Conservation (phyloP, 2,888 invertebrate genomes). For the Gisinianus flammeolus region DNA sequence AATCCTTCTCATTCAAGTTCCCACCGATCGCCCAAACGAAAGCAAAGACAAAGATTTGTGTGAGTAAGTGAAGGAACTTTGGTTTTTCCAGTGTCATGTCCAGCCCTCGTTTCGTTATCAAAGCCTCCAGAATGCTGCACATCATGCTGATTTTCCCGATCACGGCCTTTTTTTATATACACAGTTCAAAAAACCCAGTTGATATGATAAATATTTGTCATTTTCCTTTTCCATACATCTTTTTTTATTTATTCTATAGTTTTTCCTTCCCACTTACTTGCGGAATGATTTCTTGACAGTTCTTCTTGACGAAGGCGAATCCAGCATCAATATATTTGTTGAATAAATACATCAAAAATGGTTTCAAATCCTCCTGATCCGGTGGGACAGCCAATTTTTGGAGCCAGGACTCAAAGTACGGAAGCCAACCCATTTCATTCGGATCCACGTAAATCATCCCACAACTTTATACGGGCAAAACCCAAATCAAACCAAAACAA, state of each 20-base stretch:
- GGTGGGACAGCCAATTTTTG: conserved; percentile 65
- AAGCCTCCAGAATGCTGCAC: conserved; percentile 74
- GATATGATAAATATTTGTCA: neutral
- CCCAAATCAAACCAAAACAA: neutral
- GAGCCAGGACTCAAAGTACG: conserved; percentile 80
- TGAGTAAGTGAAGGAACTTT: conserved; percentile 70
- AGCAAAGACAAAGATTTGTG: conserved; percentile 79
- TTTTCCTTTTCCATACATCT: neutral
- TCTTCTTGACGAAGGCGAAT: conserved; percentile 70
- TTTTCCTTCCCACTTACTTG: conserved; percentile 68
- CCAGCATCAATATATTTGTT: conserved; percentile 71
- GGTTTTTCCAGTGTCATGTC: conserved; percentile 68
- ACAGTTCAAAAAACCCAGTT: neutral
- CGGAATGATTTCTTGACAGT: conserved; percentile 74
- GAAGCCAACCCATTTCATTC: conserved; percentile 79
- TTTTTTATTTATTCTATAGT: neutral
- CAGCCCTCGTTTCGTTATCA: conserved; percentile 70
- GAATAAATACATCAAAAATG: conserved; percentile 73
- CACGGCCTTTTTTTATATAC: conserved; percentile 69
- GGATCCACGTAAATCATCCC: conserved; percentile 93
- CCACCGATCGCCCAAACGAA: conserved; percentile 88
- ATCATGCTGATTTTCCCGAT: conserved; percentile 80
- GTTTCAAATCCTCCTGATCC: conserved; percentile 67
- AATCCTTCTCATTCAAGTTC: conserved; percentile 74
- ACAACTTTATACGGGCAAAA: conserved; percentile 60